A percentile compares a stretch with the other conserved stretches of the same genome.
phyloP scores from a whole-genome alignment of 2,797 vertebrate species.

The Hipposideros larvatus region DNA sequence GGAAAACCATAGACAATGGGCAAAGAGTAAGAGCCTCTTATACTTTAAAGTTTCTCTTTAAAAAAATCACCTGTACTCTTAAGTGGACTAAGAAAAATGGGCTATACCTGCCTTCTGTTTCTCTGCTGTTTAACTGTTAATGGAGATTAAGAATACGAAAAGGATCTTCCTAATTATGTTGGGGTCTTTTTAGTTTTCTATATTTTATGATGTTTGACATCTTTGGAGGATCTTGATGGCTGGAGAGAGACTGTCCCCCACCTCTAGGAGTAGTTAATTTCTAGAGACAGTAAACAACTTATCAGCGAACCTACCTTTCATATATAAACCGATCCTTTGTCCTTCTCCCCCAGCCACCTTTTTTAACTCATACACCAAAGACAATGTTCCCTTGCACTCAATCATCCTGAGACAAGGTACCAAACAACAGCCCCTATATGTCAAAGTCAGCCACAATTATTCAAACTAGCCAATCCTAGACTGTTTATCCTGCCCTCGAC shows the following conservation, averaged over 20 bases:
- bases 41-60: not conserved
- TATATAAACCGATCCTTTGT: not conserved
- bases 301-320: not conserved
- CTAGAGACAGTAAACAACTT: not conserved
- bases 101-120: not conserved
- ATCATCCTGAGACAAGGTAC: not conserved
- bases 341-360: not conserved
- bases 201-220: not conserved
- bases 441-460: not conserved
- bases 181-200: not conserved
- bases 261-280: not conserved
- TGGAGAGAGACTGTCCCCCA: not conserved
- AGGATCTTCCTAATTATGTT: conserved; percentile 26
- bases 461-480: not conserved
- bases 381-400: not conserved
- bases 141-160: not conserved
- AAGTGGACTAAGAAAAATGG: not conserved
- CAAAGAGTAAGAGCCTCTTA: not conserved
- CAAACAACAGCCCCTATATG: not conserved
- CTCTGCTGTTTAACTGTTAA: not conserved
- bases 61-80: not conserved
- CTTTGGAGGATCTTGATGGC: not conserved
- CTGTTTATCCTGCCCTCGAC: not conserved
- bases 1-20: not conserved
- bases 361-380: not conserved